A percentile compares a stretch with the other conserved stretches of the same genome.
Conservation (phyloP, 1,140 invertebrate species). For the Cyclargus thomasi region DNA sequence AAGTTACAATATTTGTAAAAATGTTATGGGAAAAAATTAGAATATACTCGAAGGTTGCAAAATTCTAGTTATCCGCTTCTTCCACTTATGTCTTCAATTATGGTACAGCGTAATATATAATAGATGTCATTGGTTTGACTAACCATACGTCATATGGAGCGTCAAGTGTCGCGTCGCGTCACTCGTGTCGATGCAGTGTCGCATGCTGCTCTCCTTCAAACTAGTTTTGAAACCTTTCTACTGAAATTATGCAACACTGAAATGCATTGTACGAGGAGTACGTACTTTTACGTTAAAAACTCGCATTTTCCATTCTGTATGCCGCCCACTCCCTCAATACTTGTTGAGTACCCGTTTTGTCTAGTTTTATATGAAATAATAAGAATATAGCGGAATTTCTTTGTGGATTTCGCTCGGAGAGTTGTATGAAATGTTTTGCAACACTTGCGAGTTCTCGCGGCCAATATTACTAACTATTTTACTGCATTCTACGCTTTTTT, state of each 20-base stretch:
- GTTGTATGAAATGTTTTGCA: not conserved
- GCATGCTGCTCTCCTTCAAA: no score
- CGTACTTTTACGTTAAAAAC: not conserved
- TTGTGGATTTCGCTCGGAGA: constrained; percentile 1
- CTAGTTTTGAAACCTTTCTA: no score
- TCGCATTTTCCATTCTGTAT: not conserved
- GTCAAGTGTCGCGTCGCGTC: no score
- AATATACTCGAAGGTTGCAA: no score
- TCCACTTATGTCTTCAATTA: no score
- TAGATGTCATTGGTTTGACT: no score
- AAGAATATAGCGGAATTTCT: not conserved
- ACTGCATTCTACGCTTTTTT: not conserved
- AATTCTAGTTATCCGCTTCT: no score
- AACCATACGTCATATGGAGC: no score
- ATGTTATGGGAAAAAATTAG: no score
- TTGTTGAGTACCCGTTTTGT: constrained; percentile 16
- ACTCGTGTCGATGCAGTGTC: no score
- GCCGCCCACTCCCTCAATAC: constrained; percentile 7
- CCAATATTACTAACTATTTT: constrained; percentile 7
- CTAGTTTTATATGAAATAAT: constrained; percentile 3
- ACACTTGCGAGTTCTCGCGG: not conserved
- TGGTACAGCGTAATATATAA: no score
- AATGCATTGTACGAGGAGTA: not conserved
- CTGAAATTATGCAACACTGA: not conserved
- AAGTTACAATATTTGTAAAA: no score